Evolutionary conservation across 1,140 invertebrate genomes (phyloP), one percentile per base, ranked within the genome.

Genomic region (Diorhabda sublineata): DNA sequence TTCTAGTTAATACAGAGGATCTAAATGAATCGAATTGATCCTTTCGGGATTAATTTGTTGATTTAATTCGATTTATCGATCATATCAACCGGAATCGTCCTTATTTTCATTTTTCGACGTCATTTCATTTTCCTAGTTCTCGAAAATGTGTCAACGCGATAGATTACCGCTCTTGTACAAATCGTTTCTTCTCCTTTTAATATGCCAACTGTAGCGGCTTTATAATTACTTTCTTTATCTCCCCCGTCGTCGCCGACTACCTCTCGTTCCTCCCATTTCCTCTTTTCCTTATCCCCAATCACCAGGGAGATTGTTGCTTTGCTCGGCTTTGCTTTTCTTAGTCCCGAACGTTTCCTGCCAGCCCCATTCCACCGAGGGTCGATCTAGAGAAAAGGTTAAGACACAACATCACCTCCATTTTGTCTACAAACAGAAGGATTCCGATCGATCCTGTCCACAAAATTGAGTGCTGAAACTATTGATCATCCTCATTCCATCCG

Each of bases 221-320:
- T 52, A 52, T 52, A 52, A 52, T 52, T 52, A 52, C 47, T 52
- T 52, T 52, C 47, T 52, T 52, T 52, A 52, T 52, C 47, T 52
- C 47, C 47, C 47, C 47, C 47, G 47, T 52, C 47, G 47, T 52
- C 47, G n/a, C 47, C n/a, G 6, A n/a, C 47, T 52, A n/a, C 47
- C 47, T 52, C 47, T 6, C 47, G 47, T 52, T 52, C 47, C 47
- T 52, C 47, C 47, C 47, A 52, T 52, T 52, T 52, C 47, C 47
- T 52, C 47, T n/a, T 8, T 52, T 52, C n/a, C 47, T 52, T 52
- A 52, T 52, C 47, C 47, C 47, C 47, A 52, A 52, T 52, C 47
- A 8, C 47, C 47, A 52, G 47, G 47, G 47, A 52, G 47, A 52
- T 52, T 52, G 47, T 52, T 52, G 47, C 47, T 52, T 52, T 52